Evolutionary conservation across 2,797 vertebrate species (phyloP), one percentile per base, ranked within the genome.

Genomic region (Heliangelus exortis): DNA sequence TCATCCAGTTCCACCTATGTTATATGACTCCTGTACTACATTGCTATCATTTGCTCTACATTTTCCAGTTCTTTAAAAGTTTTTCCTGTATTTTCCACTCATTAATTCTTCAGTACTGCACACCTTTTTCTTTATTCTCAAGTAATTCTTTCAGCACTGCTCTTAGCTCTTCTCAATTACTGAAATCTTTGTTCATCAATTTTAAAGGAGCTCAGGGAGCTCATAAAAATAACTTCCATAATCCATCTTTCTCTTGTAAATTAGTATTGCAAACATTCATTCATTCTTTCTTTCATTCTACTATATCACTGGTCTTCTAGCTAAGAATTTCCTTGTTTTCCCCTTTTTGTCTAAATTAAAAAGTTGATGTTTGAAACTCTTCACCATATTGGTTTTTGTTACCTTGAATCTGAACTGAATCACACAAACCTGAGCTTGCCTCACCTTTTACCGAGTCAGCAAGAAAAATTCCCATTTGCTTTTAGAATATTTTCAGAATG

Each of bases 91-190:
- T 80, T 79, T 76, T 73, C 25, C 20, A 66, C 36, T 65, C 33
- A 45, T 47, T 84, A 50, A 18, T 55, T 84, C 59, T 57, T 90
- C 57, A 66, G 1, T 12, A 53, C 18, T 55, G 54, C 45, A 77
- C 4, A 8, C 33, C 31, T 59, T 78, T 53, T 71, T 25, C 54
- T 81, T 87, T 76, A 53, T 62, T 79, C 67, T 85, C 63, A 25
- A 79, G 34, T 63, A 48, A 78, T 72, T 75, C 43, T 73, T 57
- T 71, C 58, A 88, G 36, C 55, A 54, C 29, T 50, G 43, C 63
- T 89, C 84, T 89, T 58, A 67, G 63, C 34, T 84, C 68, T 82
- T 87, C 86, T 57, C 78, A 92, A 48, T 91, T 87, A 91, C 66
- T 65, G 39, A 48, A 77, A 74, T 74, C 65, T 74, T 69, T 63